These are phyloP conservation scores for Limonius californicus DNA, from an alignment of 1,140 invertebrate species.

Conservation along the genomic window DNA sequence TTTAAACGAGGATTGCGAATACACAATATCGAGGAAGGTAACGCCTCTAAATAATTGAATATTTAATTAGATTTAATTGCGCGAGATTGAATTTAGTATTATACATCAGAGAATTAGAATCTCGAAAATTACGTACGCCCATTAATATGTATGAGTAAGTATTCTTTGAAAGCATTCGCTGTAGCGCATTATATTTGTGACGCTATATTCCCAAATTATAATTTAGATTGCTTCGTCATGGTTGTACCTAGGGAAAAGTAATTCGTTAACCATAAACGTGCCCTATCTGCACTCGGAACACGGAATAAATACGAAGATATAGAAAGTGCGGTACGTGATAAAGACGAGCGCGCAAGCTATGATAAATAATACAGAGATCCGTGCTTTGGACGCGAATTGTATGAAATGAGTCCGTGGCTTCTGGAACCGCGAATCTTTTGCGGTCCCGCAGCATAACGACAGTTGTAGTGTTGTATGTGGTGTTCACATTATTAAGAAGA, in stretches of 20 bases:
- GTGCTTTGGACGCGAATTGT: conserved; percentile 29
- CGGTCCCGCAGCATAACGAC: too few relatives aligned
- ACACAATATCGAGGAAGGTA: conserved; percentile 8
- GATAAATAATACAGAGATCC: conserved; percentile 33
- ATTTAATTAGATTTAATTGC: conserved; percentile 15
- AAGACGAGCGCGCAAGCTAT: conserved; percentile 29
- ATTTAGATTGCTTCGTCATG: conserved; percentile 14
- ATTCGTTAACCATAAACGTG: conserved; percentile 19
- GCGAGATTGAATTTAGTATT: conserved; percentile 5
- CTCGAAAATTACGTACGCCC: neutral
- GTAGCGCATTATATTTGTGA: neutral
- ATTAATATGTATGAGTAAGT: conserved; percentile 6
- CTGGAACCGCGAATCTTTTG: conserved; percentile 22
- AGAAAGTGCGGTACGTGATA: conserved; percentile 32
- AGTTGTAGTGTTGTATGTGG: too few relatives aligned
- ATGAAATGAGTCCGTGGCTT: conserved; percentile 20
- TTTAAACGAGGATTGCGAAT: conserved; percentile 12
- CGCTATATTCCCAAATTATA: conserved; percentile 8
- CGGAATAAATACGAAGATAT: conserved; percentile 30
- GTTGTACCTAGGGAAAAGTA: conserved; percentile 11
- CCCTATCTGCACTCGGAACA: conserved; percentile 24
- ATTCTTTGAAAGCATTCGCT: conserved; percentile 4
- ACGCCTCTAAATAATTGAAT: conserved; percentile 8
- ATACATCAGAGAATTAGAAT: conserved; percentile 5
- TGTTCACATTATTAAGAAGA: too few relatives aligned